Percentiles rank a stretch among this genome's conserved stretches.
Evolutionary conservation across 2,888 invertebrate genomes (phyloP).

Genomic region (Acanthosoma haemorrhoidale): DNA sequence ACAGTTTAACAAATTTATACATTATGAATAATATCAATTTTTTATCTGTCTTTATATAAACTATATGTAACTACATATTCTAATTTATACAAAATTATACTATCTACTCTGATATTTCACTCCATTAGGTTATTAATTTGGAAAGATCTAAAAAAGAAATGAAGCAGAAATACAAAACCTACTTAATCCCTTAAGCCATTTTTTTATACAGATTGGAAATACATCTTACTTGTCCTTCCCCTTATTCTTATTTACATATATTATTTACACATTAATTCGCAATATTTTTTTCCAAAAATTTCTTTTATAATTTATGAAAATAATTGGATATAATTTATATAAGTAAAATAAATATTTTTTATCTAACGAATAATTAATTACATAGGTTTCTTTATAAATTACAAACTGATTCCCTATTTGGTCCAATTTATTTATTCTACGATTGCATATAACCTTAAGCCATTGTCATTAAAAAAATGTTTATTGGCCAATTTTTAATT

Average conservation of each 20-base stretch:
- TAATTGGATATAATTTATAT: no score
- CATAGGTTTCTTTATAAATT: no score
- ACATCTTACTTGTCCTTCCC: constrained; percentile 16
- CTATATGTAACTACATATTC: neutral
- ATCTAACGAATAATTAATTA: no score
- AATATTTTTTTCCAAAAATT: neutral
- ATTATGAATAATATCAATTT: neutral
- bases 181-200: neutral
- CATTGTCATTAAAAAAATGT: no score
- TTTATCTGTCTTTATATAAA: neutral
- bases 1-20: neutral
- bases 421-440: no score
- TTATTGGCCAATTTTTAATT: no score
- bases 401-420: no score
- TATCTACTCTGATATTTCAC: neutral
- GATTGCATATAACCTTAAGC: no score
- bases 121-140: neutral
- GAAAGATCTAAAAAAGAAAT: neutral
- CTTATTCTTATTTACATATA: constrained; percentile 13
- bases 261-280: neutral
- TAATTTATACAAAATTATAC: neutral
- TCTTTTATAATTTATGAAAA: neutral
- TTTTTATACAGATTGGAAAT: constrained; percentile 3
- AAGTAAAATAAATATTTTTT: no score
- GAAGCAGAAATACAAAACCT: constrained; percentile 4